phyloP scores from a whole-genome alignment of 2,797 vertebrate species.

The Poeciliopsis gracilis region DNA sequence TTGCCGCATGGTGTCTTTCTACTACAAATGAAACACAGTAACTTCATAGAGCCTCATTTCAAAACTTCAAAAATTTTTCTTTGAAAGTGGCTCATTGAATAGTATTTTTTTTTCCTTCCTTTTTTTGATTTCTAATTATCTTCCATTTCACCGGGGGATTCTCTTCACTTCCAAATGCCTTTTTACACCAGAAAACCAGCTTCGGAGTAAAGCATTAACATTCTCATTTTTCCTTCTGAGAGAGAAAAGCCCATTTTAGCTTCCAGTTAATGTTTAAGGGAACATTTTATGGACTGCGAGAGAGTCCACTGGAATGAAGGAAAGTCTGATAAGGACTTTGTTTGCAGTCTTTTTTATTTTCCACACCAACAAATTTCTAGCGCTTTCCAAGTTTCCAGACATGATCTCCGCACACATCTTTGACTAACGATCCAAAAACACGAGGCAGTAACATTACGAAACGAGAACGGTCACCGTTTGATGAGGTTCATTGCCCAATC shows the following conservation, averaged over 20 bases:
- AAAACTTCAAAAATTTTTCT: neutral
- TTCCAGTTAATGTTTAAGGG: constrained; percentile 6
- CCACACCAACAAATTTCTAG: constrained; percentile 8
- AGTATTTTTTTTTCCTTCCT: neutral
- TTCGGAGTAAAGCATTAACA: constrained; percentile 4
- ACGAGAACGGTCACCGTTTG: neutral
- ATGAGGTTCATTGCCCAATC: neutral
- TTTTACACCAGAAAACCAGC: neutral
- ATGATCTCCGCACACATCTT: neutral
- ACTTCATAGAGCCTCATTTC: neutral
- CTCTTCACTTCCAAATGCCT: constrained; percentile 8
- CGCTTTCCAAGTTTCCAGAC: neutral
- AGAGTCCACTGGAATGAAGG: neutral
- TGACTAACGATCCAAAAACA: neutral
- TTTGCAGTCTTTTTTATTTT: constrained; percentile 5
- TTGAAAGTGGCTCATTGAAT: neutral
- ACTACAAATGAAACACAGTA: neutral
- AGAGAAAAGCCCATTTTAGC: neutral
- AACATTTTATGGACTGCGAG: neutral
- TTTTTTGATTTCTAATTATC: constrained; percentile 30
- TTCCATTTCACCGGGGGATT: constrained; percentile 5
- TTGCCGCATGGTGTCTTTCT: neutral
- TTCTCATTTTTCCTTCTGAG: neutral
- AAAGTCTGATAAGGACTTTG: constrained; percentile 16
- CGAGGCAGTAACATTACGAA: neutral